A percentile compares a stretch with the other conserved stretches of the same genome.
phyloP scores from a whole-genome alignment of 1,140 invertebrate genomes.

The Sminthurides bifidus region DNA sequence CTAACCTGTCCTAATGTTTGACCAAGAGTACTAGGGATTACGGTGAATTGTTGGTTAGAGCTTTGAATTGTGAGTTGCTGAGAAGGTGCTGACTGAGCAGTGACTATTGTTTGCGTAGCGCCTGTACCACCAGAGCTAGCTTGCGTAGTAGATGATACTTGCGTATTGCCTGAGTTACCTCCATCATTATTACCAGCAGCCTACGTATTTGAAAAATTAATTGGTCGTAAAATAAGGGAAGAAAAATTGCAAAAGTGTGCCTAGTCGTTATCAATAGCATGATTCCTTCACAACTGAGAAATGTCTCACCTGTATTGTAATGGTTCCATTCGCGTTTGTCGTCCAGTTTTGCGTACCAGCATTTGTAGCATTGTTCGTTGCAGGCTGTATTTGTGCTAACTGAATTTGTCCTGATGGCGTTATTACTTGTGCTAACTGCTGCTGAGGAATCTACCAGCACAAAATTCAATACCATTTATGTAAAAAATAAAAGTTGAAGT shows the following conservation, averaged over 20 bases:
- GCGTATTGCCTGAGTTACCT: slow-evolving; percentile 21
- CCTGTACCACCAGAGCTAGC: slow-evolving; percentile 32
- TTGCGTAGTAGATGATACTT: slow-evolving; percentile 32
- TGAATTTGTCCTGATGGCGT: slow-evolving; percentile 77
- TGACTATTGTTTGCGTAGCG: slow-evolving; percentile 31
- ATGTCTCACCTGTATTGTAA: slow-evolving; percentile 28
- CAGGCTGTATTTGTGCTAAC: slow-evolving; percentile 40
- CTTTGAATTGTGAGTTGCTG: slow-evolving; percentile 35
- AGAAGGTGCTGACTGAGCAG: slow-evolving; percentile 26
- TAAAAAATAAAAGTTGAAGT: neutral
- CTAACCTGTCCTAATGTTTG: slow-evolving; percentile 29
- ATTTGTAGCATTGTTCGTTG: slow-evolving; percentile 33
- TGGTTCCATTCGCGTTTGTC: slow-evolving; percentile 31
- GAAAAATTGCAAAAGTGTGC: neutral
- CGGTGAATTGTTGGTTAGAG: slow-evolving; percentile 50
- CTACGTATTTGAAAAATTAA: neutral
- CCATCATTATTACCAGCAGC: slow-evolving; percentile 18
- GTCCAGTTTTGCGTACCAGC: slow-evolving; percentile 25
- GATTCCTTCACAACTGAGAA: neutral
- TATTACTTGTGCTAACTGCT: slow-evolving; percentile 69
- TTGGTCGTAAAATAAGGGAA: neutral
- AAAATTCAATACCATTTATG: neutral
- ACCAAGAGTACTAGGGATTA: slow-evolving; percentile 51
- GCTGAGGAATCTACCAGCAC: slow-evolving; percentile 38
- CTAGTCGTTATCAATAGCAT: slow-evolving; percentile 1